Conservation (phyloP, 2,888 invertebrate species). For the Zonitis immaculata region DNA sequence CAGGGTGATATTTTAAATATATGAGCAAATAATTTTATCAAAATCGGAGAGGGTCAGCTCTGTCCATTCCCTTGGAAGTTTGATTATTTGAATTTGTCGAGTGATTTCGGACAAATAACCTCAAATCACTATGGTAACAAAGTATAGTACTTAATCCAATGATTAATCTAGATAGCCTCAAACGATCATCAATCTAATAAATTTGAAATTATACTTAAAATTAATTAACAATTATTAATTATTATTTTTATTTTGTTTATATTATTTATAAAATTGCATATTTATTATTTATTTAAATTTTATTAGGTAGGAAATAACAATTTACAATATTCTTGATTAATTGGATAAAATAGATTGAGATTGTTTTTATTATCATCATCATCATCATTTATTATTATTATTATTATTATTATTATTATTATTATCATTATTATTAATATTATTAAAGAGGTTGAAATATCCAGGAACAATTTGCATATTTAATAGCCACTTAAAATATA, state of each 20-base stretch:
- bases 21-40: too few relatives aligned
- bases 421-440: neutral
- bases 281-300: too few relatives aligned
- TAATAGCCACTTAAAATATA: conserved; percentile 13
- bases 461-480: conserved; percentile 16
- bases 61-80: too few relatives aligned
- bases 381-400: neutral
- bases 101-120: too few relatives aligned
- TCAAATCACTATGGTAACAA: too few relatives aligned
- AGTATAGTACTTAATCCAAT: too few relatives aligned
- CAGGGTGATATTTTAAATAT: too few relatives aligned
- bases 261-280: neutral
- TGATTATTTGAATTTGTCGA: too few relatives aligned
- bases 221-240: neutral
- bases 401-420: neutral
- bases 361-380: neutral
- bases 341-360: neutral
- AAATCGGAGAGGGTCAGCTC: too few relatives aligned
- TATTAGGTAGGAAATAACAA: too few relatives aligned
- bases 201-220: too few relatives aligned
- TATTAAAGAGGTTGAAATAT: neutral
- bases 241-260: neutral
- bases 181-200: neutral
- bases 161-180: too few relatives aligned
- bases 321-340: neutral